These are phyloP conservation scores for Galendromus occidentalis DNA, from an alignment of 1,140 invertebrate genomes.

Conservation along the genomic window DNA sequence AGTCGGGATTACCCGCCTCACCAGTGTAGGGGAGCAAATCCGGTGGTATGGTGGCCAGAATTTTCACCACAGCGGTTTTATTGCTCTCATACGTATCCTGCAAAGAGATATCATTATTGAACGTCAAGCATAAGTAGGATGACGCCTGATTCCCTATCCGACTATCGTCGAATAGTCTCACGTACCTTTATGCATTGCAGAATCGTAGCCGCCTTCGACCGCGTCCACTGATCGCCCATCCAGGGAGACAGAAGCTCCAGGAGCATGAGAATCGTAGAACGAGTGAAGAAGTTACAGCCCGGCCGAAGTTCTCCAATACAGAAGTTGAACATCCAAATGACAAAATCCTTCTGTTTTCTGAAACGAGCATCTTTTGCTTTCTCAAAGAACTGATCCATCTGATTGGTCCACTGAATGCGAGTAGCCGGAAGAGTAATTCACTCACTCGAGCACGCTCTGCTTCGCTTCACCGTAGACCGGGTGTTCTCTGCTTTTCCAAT, in stretches of 20 bases:
- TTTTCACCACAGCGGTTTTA: neutral
- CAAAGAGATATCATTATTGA: neutral
- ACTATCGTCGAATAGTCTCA: neutral
- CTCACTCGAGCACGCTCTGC: neutral
- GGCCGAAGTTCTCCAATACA: neutral
- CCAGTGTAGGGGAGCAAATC: neutral
- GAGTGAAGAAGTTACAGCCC: constrained; percentile 4
- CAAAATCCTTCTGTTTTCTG: neutral
- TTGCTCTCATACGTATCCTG: constrained; percentile 6
- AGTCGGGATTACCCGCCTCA: neutral
- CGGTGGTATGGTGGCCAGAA: neutral
- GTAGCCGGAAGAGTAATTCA: neutral
- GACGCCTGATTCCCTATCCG: neutral
- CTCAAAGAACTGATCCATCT: no score
- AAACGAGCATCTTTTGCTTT: no score
- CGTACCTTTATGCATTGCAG: neutral
- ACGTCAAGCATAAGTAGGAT: neutral
- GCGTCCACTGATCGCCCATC: neutral
- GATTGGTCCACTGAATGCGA: no score
- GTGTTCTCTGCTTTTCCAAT: neutral
- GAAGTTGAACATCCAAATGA: neutral
- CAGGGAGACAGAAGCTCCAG: neutral
- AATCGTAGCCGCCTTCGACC: neutral
- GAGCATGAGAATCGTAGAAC: neutral
- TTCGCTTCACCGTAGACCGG: neutral